Percentiles rank a stretch among this genome's conserved stretches.
Conservation (phyloP, 2,888 invertebrate genomes). For the Orthosia gracilis region DNA sequence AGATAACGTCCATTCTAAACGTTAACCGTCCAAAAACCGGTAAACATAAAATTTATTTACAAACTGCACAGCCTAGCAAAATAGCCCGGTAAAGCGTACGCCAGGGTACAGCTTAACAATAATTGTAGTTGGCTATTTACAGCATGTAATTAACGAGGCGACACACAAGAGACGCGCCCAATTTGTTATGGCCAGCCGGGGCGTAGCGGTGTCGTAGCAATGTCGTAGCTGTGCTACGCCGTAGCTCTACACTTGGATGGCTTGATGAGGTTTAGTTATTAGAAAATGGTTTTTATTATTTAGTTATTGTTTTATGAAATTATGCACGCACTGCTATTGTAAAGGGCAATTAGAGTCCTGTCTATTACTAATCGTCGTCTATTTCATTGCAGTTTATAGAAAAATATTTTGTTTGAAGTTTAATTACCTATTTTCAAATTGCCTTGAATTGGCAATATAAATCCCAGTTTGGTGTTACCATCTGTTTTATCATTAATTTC, state of each 20-base stretch:
- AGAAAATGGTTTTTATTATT: background rate
- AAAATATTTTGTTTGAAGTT: no score
- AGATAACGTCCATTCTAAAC: background rate
- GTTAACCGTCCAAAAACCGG: constrained; percentile 1
- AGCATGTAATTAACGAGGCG: constrained; percentile 80
- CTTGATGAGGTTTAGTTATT: constrained; percentile 46
- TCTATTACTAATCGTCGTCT: no score
- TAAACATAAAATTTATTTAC: constrained; percentile 36
- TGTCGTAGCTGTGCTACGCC: constrained; percentile 67
- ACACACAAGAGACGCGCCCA: constrained; percentile 76
- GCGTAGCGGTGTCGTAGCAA: constrained; percentile 63
- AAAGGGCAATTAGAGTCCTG: no score
- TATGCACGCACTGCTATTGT: no score
- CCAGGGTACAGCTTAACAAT: constrained; percentile 77
- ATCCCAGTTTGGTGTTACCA: no score
- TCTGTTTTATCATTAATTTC: no score
- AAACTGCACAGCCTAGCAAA: constrained; percentile 54
- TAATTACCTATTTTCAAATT: no score
- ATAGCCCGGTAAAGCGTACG: constrained; percentile 58
- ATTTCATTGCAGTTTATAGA: no score
- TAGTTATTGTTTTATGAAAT: no score
- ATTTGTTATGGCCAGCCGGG: constrained; percentile 79
- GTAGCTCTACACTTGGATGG: constrained; percentile 50
- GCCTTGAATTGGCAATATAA: no score
- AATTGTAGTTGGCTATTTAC: constrained; percentile 76